Evolutionary conservation across 2,888 invertebrate genomes (phyloP).

Genomic region (Myopa testacea): DNA sequence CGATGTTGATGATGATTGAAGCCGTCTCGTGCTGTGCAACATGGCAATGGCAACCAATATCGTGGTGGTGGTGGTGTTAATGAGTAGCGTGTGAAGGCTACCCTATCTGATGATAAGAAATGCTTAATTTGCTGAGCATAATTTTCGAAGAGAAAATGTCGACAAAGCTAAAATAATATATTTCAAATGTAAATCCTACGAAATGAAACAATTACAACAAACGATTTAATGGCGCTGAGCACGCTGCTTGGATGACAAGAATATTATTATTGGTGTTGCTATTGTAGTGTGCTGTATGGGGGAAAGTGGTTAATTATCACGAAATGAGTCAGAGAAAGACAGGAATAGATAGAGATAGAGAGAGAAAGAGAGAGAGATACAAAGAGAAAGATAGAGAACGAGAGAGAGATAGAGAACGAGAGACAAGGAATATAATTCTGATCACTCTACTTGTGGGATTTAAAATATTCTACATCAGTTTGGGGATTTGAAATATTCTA

Average conservation of each 20-base stretch:
- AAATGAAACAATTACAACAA: conserved; percentile 64
- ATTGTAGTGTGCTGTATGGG: background rate
- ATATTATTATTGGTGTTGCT: background rate
- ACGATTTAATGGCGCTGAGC: conserved; percentile 27
- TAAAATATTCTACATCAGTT: too few species aligned
- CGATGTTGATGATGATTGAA: too few species aligned
- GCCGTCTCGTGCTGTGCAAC: too few species aligned
- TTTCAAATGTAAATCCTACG: conserved; percentile 63
- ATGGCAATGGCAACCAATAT: background rate
- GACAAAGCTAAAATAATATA: conserved; percentile 53
- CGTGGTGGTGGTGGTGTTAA: conserved; percentile 37
- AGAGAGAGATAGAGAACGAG: too few species aligned
- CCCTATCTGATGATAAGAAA: background rate
- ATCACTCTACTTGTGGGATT: too few species aligned
- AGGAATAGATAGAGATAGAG: background rate
- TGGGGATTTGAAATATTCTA: too few species aligned
- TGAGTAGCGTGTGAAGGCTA: too few species aligned
- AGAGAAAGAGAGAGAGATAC: background rate
- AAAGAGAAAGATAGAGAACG: too few species aligned
- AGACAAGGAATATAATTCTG: too few species aligned
- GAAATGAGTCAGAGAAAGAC: background rate
- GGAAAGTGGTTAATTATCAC: background rate
- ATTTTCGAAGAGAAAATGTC: conserved; percentile 53
- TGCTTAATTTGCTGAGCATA: conserved; percentile 49
- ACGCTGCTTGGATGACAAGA: background rate